Evolutionary conservation across 2,113 vertebrate genomes (phyloP), one percentile per base, ranked within the genome.

Genomic region (Planiliza haematocheilus): DNA sequence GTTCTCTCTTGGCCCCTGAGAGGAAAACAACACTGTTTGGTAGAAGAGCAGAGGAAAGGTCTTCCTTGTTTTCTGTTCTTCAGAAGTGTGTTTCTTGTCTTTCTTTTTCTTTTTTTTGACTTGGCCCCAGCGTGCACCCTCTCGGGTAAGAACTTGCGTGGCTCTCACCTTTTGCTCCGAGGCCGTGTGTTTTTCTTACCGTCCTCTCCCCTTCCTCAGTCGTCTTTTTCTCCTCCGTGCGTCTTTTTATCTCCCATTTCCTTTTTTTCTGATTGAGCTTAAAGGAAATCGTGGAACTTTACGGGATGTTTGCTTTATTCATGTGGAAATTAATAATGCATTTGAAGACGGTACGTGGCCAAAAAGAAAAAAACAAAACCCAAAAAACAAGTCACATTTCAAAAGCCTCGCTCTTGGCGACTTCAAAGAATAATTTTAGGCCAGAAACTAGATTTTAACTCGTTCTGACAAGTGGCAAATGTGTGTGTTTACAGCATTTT

Each of bases 121-220:
- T 75, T 24, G 39, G 82, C 56, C 57, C 62, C 62, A 81, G 70
- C 59, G 21, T 38, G 56, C 36, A 58, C 34, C 70, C 72, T 77
- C 56, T 30, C 37, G 74, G 87, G 84, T 90, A 91, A 87, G 88
- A 55, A 76, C 58, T 65, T 85, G n/a, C 9, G 68, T 79, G 74
- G 67, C 77, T 81, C 56, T 78, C 46, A 81, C 45, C 70, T 85
- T 79, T 82, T 75, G 12, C 48, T 79, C 8, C 18, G 62, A 34
- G 45, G 50, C 9, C 21, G 14, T 45, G 21, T 10, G 10, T 6
- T 51, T n/a, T 14, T 43, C 21, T 43, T 43, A n/a, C 12, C 14
- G 10, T 34, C 73, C 52, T 55, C 70, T 57, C 24, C 5, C 24
- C n/a, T 45, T 0, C 11, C 7, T 38, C 20, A 50, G 74, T 57